Evolutionary conservation across 2,888 invertebrate genomes (phyloP), one percentile per base, ranked within the genome.

Genomic region (Portevinia maculata): DNA sequence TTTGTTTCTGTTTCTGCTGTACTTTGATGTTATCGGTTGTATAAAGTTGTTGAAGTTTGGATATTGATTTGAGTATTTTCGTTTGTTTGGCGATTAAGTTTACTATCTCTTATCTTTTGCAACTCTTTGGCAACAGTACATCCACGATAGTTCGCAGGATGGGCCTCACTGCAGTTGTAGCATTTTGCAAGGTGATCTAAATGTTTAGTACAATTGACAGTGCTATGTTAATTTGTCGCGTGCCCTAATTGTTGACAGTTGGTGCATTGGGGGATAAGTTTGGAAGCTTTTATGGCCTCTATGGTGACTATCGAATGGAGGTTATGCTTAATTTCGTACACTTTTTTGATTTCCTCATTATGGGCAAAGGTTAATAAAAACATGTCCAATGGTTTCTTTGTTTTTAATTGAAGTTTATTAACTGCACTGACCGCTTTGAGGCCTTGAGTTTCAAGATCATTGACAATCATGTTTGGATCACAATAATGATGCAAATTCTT

Each of bases 181-280:
- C 59, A 59, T 41, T 59, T 28, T 11, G 41, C 57, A 19, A 21
- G 57, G n/a, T 19, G 11, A 28, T 59, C 44, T 44, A 9, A n/a
- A 3, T 9, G 28, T 28, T 62, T 62, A 19, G 44, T n/a, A 15
- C 44, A 62, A 15, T 34, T 53, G 15, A 19, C 34, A 37, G 19
- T 55, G 55, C 55, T 55, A 8, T 55, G 37, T 37, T 55, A 3
- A 21, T 37, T 17, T 34, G 8, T 37, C 1, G 37, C 15, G 17
- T 19, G 55, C 19, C 55, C 34, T 37, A 55, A 55, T 55, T 55
- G 55, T 55, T 55, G 55, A 34, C 55, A 55, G 32, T n/a, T 34
- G 34, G 32, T 53, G 19, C 44, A 46, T 46, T 46, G 21, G 4
- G 46, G 46, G 19, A 46, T 21, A 46, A 46, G 9, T 21, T 46